These are phyloP conservation scores for Celastrina argiolus DNA, from an alignment of 2,888 invertebrate species.

Conservation along the genomic window DNA sequence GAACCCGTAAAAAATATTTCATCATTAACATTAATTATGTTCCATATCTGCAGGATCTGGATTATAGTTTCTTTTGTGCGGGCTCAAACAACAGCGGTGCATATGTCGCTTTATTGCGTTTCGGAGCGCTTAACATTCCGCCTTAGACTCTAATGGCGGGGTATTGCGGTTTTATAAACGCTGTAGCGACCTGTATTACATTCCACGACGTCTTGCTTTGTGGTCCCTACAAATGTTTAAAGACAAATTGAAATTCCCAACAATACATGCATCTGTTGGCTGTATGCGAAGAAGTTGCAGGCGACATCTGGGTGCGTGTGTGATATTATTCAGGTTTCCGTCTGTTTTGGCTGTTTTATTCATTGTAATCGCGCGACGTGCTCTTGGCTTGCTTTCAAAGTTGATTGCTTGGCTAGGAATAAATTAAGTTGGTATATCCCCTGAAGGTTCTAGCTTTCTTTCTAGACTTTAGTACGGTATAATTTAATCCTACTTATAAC, in stretches of 20 bases:
- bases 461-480: no score
- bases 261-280: slow-evolving; percentile 15
- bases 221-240: slow-evolving; percentile 40
- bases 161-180: slow-evolving; percentile 65
- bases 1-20: not conserved
- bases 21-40: not conserved
- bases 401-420: no score
- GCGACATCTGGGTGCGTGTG: not conserved
- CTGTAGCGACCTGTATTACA: slow-evolving; percentile 58
- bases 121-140: slow-evolving; percentile 57
- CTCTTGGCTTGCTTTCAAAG: no score
- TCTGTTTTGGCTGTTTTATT: not conserved
- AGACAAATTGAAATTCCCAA: slow-evolving; percentile 34
- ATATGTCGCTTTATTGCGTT: slow-evolving; percentile 59
- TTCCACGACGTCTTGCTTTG: slow-evolving; percentile 48
- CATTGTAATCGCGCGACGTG: not conserved
- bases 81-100: slow-evolving; percentile 42
- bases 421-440: no score
- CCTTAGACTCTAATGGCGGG: slow-evolving; percentile 54
- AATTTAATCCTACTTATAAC: no score
- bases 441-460: no score
- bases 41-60: slow-evolving; percentile 11
- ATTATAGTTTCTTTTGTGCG: slow-evolving; percentile 30
- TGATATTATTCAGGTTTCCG: not conserved
- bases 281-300: not conserved